phyloP scores from a whole-genome alignment of 2,888 invertebrate species.

The Heteromyza rotundicornis region DNA sequence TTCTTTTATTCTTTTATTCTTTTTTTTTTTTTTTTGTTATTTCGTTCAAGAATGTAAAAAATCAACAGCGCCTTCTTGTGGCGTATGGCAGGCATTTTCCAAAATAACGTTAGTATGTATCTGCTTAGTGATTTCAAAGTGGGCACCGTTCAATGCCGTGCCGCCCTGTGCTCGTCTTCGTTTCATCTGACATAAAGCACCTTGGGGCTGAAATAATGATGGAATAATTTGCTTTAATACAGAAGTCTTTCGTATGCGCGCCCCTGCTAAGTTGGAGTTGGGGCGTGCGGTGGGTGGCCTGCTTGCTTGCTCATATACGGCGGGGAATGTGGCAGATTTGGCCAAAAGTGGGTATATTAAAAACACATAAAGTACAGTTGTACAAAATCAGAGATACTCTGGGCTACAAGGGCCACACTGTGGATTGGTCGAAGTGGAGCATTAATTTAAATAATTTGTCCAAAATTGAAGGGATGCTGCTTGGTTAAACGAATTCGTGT shows the following conservation, averaged over 20 bases:
- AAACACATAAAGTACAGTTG: constrained; percentile 8
- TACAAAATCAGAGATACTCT: constrained; percentile 3
- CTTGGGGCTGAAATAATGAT: constrained; percentile 26
- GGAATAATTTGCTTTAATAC: constrained; percentile 44
- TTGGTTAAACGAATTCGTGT: too few relatives aligned
- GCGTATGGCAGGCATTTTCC: background rate
- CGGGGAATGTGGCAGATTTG: too few relatives aligned
- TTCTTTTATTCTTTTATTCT: too few relatives aligned
- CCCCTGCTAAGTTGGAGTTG: background rate
- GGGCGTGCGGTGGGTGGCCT: background rate
- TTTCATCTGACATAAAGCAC: constrained; percentile 7
- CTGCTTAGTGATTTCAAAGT: background rate
- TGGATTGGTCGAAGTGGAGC: too few relatives aligned
- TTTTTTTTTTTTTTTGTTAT: too few relatives aligned
- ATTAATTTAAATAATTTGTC: constrained; percentile 3
- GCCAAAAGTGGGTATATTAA: background rate
- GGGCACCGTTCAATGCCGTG: background rate
- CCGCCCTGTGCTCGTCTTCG: background rate
- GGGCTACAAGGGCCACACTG: background rate
- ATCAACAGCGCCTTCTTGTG: too few relatives aligned
- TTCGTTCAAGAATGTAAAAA: too few relatives aligned
- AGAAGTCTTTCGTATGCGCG: background rate
- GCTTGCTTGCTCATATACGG: background rate
- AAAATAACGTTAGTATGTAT: background rate
- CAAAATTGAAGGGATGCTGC: background rate